A percentile compares a stretch with the other conserved stretches of the same genome.
phyloP scores from a whole-genome alignment of 1,140 invertebrate genomes.

The Aphaenogaster ashmeadi region DNA sequence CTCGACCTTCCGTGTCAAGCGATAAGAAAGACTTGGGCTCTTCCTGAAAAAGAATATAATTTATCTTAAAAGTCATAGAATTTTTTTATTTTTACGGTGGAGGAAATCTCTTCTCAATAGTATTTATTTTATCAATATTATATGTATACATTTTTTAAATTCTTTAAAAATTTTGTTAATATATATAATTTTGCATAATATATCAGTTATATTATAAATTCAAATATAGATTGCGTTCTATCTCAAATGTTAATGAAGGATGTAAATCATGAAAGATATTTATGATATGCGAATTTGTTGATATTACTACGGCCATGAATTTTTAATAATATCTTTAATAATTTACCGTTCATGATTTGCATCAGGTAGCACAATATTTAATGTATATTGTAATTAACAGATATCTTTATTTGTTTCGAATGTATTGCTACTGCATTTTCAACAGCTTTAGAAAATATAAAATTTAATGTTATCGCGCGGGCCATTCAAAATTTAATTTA shows the following conservation, averaged over 20 bases:
- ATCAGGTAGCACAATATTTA: background rate
- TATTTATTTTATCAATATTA: constrained; percentile 6
- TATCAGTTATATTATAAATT: constrained; percentile 28
- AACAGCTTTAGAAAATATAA: constrained; percentile 6
- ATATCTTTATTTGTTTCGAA: background rate
- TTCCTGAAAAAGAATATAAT: constrained; percentile 80
- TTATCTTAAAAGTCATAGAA: background rate
- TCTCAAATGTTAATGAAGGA: constrained; percentile 16
- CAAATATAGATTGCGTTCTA: constrained; percentile 4
- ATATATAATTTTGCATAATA: constrained; percentile 8
- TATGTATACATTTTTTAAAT: background rate
- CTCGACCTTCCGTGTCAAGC: constrained; percentile 92
- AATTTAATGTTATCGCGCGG: background rate
- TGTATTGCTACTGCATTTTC: background rate
- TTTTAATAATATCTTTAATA: constrained; percentile 20
- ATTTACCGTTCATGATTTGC: constrained; percentile 3
- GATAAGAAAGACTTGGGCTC: constrained; percentile 91
- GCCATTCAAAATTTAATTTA: constrained; percentile 2
- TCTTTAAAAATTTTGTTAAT: background rate
- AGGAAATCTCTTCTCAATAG: background rate
- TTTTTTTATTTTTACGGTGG: background rate
- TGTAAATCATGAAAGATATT: constrained; percentile 12
- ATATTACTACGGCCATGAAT: background rate
- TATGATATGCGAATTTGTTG: background rate
- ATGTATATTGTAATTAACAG: constrained; percentile 14